Percentiles rank a stretch among this genome's conserved stretches.
Evolutionary conservation across 2,888 invertebrate genomes (phyloP).

Genomic region (Carterocephalus palaemon): DNA sequence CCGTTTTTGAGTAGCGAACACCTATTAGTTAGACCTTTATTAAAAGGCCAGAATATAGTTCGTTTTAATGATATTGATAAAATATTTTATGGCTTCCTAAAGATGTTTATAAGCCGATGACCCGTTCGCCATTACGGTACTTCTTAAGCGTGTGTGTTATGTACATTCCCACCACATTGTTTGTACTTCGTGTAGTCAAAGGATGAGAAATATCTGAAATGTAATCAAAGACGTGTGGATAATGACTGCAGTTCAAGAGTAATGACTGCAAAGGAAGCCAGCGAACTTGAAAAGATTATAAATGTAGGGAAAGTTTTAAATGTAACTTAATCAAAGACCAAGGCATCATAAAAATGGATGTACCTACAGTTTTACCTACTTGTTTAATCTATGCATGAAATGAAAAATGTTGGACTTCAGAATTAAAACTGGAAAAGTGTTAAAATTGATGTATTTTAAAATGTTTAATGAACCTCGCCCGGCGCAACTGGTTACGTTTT

Average conservation of each 20-base stretch:
- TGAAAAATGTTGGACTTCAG: too few species aligned
- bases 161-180: conserved; percentile 47
- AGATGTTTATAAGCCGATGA: conserved; percentile 69
- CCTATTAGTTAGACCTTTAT: conserved; percentile 38
- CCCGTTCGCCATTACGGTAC: conserved; percentile 66
- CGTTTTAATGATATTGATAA: conserved; percentile 51
- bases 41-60: conserved; percentile 41
- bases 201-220: conserved; percentile 39
- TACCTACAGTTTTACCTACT: too few species aligned
- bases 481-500: conserved; percentile 36
- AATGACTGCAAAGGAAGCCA: conserved; percentile 17
- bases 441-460: conserved; percentile 10
- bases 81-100: conserved; percentile 60
- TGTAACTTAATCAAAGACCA: conserved; percentile 2
- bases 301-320: conserved; percentile 8
- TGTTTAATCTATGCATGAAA: too few species aligned
- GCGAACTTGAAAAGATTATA: conserved; percentile 23
- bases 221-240: conserved; percentile 33
- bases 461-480: conserved; percentile 40
- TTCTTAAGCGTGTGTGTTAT: conserved; percentile 47
- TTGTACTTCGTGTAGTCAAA: conserved; percentile 38
- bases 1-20: conserved; percentile 39
- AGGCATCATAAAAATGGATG: too few species aligned
- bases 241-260: conserved; percentile 27
- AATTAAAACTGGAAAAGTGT: too few species aligned